Percentiles rank a stretch among this genome's conserved stretches.
These are phyloP conservation scores for Engystomops pustulosus DNA, from an alignment of 2,113 vertebrate species.

Conservation along the genomic window DNA sequence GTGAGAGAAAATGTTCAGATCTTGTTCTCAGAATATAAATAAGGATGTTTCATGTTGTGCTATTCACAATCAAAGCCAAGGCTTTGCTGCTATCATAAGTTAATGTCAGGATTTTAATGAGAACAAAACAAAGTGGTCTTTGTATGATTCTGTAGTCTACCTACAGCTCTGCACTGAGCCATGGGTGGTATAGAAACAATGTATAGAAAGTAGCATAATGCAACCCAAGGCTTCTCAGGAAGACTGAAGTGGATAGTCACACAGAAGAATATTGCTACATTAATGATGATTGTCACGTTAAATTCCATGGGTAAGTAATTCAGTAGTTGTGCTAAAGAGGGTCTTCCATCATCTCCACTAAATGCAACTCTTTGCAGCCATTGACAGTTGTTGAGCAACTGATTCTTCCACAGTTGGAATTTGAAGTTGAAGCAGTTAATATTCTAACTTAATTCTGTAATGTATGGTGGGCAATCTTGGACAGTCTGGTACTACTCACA, in stretches of 20 bases:
- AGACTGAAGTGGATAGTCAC: not conserved
- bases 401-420: no score
- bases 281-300: not conserved
- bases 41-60: conserved; percentile 34
- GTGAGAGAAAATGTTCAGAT: conserved; percentile 15
- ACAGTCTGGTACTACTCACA: no score
- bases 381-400: no score
- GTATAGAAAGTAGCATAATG: not conserved
- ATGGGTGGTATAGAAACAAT: not conserved
- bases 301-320: not conserved
- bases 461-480: no score
- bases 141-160: not conserved
- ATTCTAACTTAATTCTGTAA: no score
- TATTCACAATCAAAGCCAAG: conserved; percentile 17
- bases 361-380: no score
- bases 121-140: conserved; percentile 7
- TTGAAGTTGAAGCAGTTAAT: no score
- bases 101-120: conserved; percentile 23
- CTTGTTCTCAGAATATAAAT: conserved; percentile 39
- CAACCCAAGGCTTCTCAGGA: not conserved
- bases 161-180: not conserved
- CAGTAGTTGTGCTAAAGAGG: not conserved
- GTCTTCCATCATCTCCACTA: no score
- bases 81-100: conserved; percentile 22
- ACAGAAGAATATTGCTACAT: not conserved